Evolutionary conservation across 2,797 vertebrate genomes (phyloP).

Genomic region (Pseudochirops cupreus): DNA sequence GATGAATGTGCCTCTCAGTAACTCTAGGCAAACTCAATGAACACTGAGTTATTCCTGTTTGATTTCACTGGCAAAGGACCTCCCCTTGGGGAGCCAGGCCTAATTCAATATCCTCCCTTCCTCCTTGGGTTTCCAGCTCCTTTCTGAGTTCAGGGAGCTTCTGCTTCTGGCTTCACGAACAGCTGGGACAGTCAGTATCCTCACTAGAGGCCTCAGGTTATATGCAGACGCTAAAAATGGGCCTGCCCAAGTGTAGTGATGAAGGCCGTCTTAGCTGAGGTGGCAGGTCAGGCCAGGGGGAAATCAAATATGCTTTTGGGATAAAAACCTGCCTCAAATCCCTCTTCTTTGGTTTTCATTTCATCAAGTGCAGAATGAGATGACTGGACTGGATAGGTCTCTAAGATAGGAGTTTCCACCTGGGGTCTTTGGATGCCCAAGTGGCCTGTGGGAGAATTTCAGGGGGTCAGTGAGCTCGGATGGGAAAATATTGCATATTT

Average conservation of each 20-base stretch:
- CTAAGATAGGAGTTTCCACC: background rate
- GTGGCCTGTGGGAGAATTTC: background rate
- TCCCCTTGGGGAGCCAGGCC: conserved; percentile 41
- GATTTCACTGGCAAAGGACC: conserved; percentile 57
- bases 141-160: conserved; percentile 71
- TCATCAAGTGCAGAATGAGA: background rate
- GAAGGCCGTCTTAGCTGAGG: background rate
- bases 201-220: conserved; percentile 50
- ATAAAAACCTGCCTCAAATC: background rate
- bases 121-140: conserved; percentile 68
- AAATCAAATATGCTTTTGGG: background rate
- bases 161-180: conserved; percentile 56
- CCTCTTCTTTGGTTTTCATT: background rate
- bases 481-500: background rate
- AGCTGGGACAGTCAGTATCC: conserved; percentile 30
- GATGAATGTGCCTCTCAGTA: conserved; percentile 61
- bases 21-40: conserved; percentile 55
- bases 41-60: conserved; percentile 53
- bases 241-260: background rate
- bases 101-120: conserved; percentile 58
- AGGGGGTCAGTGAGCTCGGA: background rate
- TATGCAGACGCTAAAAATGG: conserved; percentile 15
- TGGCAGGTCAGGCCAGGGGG: conserved; percentile 1
- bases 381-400: background rate
- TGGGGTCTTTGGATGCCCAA: no score